Base-by-base conservation (phyloP, 2,888 invertebrate genomes). In the Heteropelma amictum region DNA sequence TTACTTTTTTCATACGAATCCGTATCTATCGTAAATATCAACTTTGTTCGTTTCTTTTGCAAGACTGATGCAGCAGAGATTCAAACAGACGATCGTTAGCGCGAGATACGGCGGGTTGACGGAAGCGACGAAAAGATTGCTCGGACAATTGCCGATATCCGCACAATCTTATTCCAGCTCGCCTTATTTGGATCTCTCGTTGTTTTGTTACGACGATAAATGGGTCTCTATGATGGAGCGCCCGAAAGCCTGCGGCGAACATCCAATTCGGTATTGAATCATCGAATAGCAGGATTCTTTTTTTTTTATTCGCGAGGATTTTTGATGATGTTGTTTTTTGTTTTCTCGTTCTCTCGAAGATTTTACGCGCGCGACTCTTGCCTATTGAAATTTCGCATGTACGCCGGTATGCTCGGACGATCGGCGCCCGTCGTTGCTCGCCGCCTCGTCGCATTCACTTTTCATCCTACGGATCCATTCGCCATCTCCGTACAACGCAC, bases 381-480 rank as follows among this genome's bases (percentile, higher is more conserved):
- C 5, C 89, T 95, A 30, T 90, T 96, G 26, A 95, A 95, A 89
- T 97, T 96, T 89, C 92, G 93, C 83, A 93, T 95, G 83, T 92
- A 93, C 85, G 93, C 94, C 7, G 94, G 94, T n/a, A 90, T 92
- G 77, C 89, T 91, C 38, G 90, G 90, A 1, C 92, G 93, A 86
- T 92, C 93, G 7, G 91, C 93, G 23, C 92, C 94, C 7, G 93
- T 93, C 5, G 91, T 93, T 80, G 91, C 95, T 8, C 90, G 97
- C 79, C 91, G 96, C 79, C 92, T 98, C 10, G 97, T 98, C 3
- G 97, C 98, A 14, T 98, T 98, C 87, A 97, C 97, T 7, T 98
- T 97, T 89, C 98, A 98, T 90, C 98, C 98, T 0, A 95, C 94
- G 10, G 98, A 98, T 90, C 98, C 98, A 0, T 97, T 98, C 89